Evolutionary conservation across 2,797 vertebrate species (phyloP), one percentile per base, ranked within the genome.

Genomic region (Thaleichthys pacificus): DNA sequence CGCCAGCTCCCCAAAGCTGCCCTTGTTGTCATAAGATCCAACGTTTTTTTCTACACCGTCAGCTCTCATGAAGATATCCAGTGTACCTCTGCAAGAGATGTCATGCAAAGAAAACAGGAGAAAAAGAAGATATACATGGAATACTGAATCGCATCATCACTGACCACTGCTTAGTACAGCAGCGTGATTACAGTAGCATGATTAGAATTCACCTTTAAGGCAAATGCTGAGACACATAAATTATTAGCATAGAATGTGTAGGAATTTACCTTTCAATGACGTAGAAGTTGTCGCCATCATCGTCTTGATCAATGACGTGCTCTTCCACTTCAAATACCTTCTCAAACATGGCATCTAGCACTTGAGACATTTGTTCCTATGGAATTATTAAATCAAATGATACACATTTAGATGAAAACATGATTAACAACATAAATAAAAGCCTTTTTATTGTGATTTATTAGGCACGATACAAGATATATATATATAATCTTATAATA

Each of bases 281-380:
- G 28, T 99, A 99, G 86, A 99, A 99, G 92, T 99, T 99, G 92
- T 99, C 97, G 19, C 98, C 98, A 64, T 99, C 98, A 74, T 97
- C 98, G 60, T 96, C 96, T 93, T 99, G 97, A 87, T 99, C 97
- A 68, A 99, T 99, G 77, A 99, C 94, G 78, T 98, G 97, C 73
- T 98, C 97, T 9, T 94, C 96, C 80, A 94, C 91, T 81, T 93
- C 94, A 86, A 95, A 94, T 80, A 94, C 86, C 89, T 97, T 99
- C 91, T 99, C 98, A 92, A 99, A 99, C 93, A 99, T 99, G 11
- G 97, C 98, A 84, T 99, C 98, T 89, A 99, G 91, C 76, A 99
- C 96, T 89, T 99, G 95, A 85, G 96, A 98, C 90, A 99, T 96
- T 92, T 99, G 94, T 72, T 99, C 98, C 98, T 99, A 89, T 84